These are phyloP conservation scores for Tinamus major DNA, from an alignment of 2,797 vertebrate genomes.

Conservation along the genomic window DNA sequence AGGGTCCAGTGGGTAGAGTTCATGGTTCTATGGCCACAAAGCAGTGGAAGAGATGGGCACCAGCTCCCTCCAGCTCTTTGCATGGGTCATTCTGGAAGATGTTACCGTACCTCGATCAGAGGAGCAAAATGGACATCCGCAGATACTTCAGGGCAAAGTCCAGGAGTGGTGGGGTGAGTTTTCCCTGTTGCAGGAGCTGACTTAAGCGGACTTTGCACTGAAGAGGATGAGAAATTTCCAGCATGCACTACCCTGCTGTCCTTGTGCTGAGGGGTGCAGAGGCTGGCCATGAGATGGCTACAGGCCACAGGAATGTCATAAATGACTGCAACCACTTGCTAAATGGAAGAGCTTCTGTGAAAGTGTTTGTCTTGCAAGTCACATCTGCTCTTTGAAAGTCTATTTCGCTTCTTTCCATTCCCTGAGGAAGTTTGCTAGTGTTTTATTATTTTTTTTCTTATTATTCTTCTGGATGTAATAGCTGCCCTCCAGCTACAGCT, in stretches of 20 bases:
- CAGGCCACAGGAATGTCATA: neutral
- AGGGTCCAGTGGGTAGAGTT: neutral
- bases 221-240: neutral
- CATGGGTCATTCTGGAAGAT: neutral
- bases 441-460: neutral
- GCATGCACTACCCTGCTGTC: neutral
- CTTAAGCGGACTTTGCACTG: neutral
- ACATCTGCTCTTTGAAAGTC: constrained; percentile 42
- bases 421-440: constrained; percentile 14
- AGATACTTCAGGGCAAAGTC: neutral
- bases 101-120: neutral
- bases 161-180: too few relatives aligned
- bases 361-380: constrained; percentile 26
- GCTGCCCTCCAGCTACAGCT: constrained; percentile 33
- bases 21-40: neutral
- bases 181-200: neutral
- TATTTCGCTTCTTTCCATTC: constrained; percentile 25
- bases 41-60: neutral
- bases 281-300: neutral
- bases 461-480: neutral
- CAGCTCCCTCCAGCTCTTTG: neutral
- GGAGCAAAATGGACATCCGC: neutral
- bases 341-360: neutral
- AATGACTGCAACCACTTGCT: neutral
- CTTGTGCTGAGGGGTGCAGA: neutral